Conservation (phyloP, 1,140 invertebrate genomes). For the Leptinotarsa texana region DNA sequence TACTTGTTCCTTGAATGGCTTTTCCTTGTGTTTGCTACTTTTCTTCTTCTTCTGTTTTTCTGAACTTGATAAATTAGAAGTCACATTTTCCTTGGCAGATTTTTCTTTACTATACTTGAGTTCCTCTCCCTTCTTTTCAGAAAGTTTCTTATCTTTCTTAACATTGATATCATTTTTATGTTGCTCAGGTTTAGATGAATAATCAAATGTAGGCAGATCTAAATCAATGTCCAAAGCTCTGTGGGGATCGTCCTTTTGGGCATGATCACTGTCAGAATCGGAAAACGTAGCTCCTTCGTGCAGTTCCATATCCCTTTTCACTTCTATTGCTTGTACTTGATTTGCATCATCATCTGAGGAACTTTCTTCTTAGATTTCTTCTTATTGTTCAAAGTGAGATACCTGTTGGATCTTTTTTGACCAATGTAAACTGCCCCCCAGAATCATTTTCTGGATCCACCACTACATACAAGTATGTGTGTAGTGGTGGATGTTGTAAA, state of each 20-base stretch:
- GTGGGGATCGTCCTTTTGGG: conserved; percentile 82
- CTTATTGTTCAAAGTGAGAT: no score
- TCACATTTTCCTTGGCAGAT: conserved; percentile 34
- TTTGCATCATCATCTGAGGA: conserved; percentile 57
- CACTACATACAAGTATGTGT: no score
- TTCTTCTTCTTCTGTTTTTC: conserved; percentile 50
- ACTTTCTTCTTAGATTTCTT: no score
- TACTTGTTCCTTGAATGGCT: conserved; percentile 7
- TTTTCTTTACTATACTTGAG: conserved; percentile 37
- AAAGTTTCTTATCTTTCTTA: conserved; percentile 53
- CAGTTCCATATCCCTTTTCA: conserved; percentile 86
- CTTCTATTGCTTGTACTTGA: conserved; percentile 65
- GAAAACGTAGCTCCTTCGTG: conserved; percentile 89
- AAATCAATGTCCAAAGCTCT: conserved; percentile 92
- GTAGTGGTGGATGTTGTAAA: no score
- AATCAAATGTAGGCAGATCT: conserved; percentile 65
- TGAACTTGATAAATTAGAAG: conserved; percentile 16
- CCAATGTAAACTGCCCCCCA: no score
- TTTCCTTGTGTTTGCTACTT: conserved; percentile 52
- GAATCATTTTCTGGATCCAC: no score
- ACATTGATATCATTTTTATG: conserved; percentile 39
- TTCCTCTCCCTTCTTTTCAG: conserved; percentile 52
- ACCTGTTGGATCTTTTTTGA: no score
- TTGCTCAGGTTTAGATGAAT: conserved; percentile 36
- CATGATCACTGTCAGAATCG: conserved; percentile 78